Evolutionary conservation across 2,888 invertebrate genomes (phyloP).

Genomic region (Hyposoter didymator): DNA sequence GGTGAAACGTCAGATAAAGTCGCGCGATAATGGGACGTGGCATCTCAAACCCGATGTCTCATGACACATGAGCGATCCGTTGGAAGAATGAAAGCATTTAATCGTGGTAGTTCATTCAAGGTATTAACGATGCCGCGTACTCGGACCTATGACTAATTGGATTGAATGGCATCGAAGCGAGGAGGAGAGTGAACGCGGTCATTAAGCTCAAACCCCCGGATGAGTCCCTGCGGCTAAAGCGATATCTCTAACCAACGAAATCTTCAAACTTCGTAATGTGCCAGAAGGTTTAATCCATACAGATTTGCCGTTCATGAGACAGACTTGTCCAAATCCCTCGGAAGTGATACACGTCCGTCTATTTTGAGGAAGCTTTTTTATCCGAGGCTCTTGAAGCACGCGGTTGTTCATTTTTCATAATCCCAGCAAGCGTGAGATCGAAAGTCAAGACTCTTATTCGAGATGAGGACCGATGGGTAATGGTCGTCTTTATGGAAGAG

Average conservation of each 20-base stretch:
- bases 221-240: constrained; percentile 39
- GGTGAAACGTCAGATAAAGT: not conserved
- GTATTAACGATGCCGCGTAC: constrained; percentile 44
- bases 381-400: not conserved
- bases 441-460: too few relatives aligned
- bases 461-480: not conserved
- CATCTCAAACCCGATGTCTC: constrained; percentile 17
- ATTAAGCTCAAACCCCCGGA: constrained; percentile 32
- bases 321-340: not conserved
- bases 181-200: not conserved
- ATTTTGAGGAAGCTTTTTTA: constrained; percentile 18
- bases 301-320: constrained; percentile 38
- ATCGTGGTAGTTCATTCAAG: constrained; percentile 56
- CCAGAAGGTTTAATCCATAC: constrained; percentile 51
- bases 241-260: constrained; percentile 41
- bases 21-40: not conserved
- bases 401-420: not conserved
- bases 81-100: constrained; percentile 37
- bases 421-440: not conserved
- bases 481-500: not conserved
- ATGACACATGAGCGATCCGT: constrained; percentile 28
- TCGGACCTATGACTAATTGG: constrained; percentile 61
- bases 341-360: constrained; percentile 17
- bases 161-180: constrained; percentile 28
- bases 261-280: constrained; percentile 41